Percentiles rank a stretch among this genome's conserved stretches.
Evolutionary conservation across 1,140 invertebrate genomes (phyloP).

Genomic region (Drosophila willistoni): DNA sequence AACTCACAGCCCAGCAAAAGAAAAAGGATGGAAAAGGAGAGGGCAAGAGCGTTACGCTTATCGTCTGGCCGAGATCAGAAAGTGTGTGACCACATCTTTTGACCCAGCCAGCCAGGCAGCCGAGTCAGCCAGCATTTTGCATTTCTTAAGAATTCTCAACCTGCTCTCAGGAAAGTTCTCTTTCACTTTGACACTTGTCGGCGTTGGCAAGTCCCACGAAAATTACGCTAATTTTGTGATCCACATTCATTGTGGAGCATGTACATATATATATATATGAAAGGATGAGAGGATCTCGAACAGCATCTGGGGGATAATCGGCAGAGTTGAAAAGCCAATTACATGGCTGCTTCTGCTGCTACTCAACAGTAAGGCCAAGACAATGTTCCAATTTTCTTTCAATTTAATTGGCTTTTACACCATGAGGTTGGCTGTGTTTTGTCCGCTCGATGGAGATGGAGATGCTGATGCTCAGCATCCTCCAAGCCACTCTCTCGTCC

Average conservation of each 20-base stretch:
- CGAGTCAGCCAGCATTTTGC: conserved; percentile 42
- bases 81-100: conserved; percentile 60
- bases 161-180: conserved; percentile 52
- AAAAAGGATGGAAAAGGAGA: conserved; percentile 11
- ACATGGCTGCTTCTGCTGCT: conserved; percentile 47
- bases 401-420: conserved; percentile 81
- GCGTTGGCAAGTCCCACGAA: conserved; percentile 60
- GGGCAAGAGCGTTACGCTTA: conserved; percentile 50
- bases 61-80: conserved; percentile 67
- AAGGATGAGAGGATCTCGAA: conserved; percentile 15
- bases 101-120: conserved; percentile 4
- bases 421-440: conserved; percentile 24
- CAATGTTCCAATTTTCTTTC: conserved; percentile 71
- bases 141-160: conserved; percentile 74
- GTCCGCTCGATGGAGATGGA: too few relatives aligned
- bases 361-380: conserved; percentile 37
- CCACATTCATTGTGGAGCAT: conserved; percentile 36
- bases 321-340: conserved; percentile 80
- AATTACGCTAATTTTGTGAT: conserved; percentile 76
- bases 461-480: conserved; percentile 10
- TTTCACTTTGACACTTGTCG: conserved; percentile 80
- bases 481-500: conserved; percentile 28
- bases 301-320: conserved; percentile 75
- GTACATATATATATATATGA: conserved; percentile 10
- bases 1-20: not conserved